Conservation (phyloP, 2,113 vertebrate species). For the human region GRCh38 chr11:96136001-96136500, state of each 20-base stretch:
- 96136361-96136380: constrained; percentile 66
- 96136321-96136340: constrained; percentile 35
- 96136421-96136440: constrained; percentile 51
- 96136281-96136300: constrained; percentile 36
- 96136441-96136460: not conserved
- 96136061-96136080: not conserved
- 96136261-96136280: constrained; percentile 50
- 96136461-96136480: constrained; percentile 23
- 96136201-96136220: not conserved
- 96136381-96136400: constrained; percentile 72
- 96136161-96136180: not conserved
- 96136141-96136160: not conserved
- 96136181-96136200: not conserved
- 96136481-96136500: not conserved
- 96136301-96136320: not conserved
- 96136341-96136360: constrained; percentile 61
- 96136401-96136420: constrained; percentile 45
- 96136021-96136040: not conserved
- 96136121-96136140: not conserved
- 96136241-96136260: not conserved
- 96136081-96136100: not conserved
- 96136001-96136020: not conserved
- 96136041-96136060: not conserved
- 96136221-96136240: not conserved
- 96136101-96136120: not conserved